Conservation (phyloP, 2,113 vertebrate genomes). For the Gasterosteus aculeatus region DNA sequence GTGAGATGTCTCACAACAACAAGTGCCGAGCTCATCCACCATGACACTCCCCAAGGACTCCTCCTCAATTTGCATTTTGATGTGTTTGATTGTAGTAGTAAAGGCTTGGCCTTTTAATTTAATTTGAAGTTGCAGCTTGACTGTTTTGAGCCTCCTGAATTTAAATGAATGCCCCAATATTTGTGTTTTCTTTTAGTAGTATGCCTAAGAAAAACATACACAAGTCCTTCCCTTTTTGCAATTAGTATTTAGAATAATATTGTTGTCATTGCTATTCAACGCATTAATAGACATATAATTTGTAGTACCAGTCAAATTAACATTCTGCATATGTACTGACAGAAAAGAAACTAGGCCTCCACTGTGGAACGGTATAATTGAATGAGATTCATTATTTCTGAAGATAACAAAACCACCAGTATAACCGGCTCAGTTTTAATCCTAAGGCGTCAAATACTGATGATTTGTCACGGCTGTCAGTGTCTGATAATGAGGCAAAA, state of each 20-base stretch:
- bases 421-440: no score
- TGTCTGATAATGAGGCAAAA: no score
- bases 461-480: no score
- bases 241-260: background rate
- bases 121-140: background rate
- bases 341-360: background rate
- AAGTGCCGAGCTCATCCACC: background rate
- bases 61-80: slow-evolving; percentile 7
- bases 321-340: background rate
- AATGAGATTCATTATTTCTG: background rate
- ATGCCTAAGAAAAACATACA: background rate
- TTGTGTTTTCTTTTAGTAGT: background rate
- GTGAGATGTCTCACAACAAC: slow-evolving; percentile 13
- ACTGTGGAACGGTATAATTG: background rate
- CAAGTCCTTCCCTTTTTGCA: background rate
- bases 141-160: background rate
- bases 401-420: background rate
- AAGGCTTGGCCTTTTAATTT: slow-evolving; percentile 1
- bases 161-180: background rate
- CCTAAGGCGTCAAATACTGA: no score
- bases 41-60: background rate
- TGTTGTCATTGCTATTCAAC: background rate
- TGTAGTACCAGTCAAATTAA: background rate
- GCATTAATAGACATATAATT: background rate
- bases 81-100: slow-evolving; percentile 16